Evolutionary conservation across 2,113 vertebrate species (phyloP), one percentile per base, ranked within the genome.

Genomic region (Ptychochromis oligacanthus): DNA sequence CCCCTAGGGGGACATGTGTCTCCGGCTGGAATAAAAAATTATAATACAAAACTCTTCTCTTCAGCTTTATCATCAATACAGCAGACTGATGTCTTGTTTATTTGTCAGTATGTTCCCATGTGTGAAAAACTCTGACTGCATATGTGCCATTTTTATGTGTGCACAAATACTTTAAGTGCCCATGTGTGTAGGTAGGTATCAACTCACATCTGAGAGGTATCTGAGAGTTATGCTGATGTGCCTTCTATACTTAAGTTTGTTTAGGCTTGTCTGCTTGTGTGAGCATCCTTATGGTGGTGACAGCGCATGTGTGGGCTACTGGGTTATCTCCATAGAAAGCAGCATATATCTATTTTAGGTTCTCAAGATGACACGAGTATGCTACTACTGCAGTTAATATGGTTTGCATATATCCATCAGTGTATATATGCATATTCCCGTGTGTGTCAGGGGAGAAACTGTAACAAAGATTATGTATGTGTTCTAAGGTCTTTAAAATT

Each of bases 301-400:
- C 12, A 58, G 22, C 31, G n/a, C 13, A 20, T 75, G 80, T 77
- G 87, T 87, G 84, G 82, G 83, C 76, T 81, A n/a, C 56, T 58
- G 67, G 79, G 72, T 79, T 75, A 75, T 64, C 81, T 90, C 77
- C 67, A 83, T 78, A 75, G 76, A 79, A 57, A 80, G 62, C 75
- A 58, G 82, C 7, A n/a, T 34, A 77, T 86, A 72, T 87, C 79
- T 86, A 87, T 90, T 87, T 83, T 36, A 79, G 78, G 85, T 62
- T 56, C 46, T 75, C 67, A 83, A 65, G 59, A 75, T 85, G 62
- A 77, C 20, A 52, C 79, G 82, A 55, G 55, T 22, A 65, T n/a
- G 61, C 43, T 56, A 64, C 31, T 28, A 54, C 46, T 61, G 18
- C 26, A 26, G 34, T 4, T 58, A 61, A 40, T 49, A 13, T 31